Conservation (phyloP, 2,888 invertebrate genomes). For the Tipula confusa region DNA sequence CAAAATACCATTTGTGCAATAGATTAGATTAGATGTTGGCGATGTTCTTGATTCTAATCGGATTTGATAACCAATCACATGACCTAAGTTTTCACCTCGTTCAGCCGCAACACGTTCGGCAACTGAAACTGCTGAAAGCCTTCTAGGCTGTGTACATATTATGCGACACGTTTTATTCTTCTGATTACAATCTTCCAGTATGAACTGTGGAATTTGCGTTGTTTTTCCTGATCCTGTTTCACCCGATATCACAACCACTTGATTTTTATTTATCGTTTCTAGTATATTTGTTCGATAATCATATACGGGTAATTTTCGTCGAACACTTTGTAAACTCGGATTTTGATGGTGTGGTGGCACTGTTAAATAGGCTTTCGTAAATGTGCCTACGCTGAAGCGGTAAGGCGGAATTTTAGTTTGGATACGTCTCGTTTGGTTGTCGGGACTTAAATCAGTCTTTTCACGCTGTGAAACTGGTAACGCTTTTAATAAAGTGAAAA, state of each 20-base stretch:
- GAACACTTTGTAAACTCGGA: slow-evolving; percentile 40
- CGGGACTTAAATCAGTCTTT: slow-evolving; percentile 64
- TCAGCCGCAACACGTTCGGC: slow-evolving; percentile 78
- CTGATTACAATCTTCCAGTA: slow-evolving; percentile 69
- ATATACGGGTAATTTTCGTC: slow-evolving; percentile 67
- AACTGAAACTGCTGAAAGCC: slow-evolving; percentile 85
- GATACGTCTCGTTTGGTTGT: slow-evolving; percentile 61
- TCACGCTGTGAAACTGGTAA: slow-evolving; percentile 58
- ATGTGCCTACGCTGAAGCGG: slow-evolving; percentile 28
- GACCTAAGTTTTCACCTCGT: slow-evolving; percentile 62
- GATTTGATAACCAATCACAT: slow-evolving; percentile 84
- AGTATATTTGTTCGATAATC: slow-evolving; percentile 62
- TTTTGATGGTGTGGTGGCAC: slow-evolving; percentile 31
- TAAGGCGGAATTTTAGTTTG: slow-evolving; percentile 46
- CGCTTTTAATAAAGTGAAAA: slow-evolving; percentile 58
- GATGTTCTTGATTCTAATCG: slow-evolving; percentile 65
- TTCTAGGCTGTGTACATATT: slow-evolving; percentile 88
- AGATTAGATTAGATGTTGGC: slow-evolving; percentile 41
- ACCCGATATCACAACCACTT: slow-evolving; percentile 70
- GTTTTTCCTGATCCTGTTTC: slow-evolving; percentile 95
- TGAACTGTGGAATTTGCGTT: slow-evolving; percentile 91
- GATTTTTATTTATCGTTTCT: slow-evolving; percentile 60
- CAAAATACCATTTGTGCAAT: slow-evolving; percentile 47
- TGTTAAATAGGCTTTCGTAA: background rate
- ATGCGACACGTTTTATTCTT: slow-evolving; percentile 68